Evolutionary conservation across 2,797 vertebrate genomes (phyloP).

Genomic region (Nyctibius grandis): DNA sequence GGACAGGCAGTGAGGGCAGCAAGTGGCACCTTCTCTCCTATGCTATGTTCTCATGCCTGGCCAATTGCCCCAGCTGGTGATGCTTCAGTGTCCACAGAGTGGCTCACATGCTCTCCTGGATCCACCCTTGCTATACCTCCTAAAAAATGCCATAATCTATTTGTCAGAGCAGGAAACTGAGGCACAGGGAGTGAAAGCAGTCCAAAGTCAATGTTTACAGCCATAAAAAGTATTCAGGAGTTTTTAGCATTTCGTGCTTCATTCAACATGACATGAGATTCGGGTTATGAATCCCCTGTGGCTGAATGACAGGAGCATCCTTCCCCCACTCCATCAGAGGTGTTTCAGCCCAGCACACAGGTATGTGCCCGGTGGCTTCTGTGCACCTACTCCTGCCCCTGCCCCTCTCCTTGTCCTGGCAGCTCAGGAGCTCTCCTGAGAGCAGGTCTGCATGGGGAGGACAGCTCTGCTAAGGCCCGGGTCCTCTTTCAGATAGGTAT

Average conservation of each 20-base stretch:
- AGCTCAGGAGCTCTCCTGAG: background rate
- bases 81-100: background rate
- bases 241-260: background rate
- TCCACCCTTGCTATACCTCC: background rate
- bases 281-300: rapidly evolving
- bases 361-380: background rate
- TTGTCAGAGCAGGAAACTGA: background rate
- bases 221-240: background rate
- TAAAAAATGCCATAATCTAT: background rate
- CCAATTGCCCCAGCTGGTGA: background rate
- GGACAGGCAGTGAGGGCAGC: background rate
- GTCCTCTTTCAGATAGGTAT: background rate
- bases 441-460: background rate
- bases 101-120: background rate
- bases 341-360: background rate
- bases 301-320: background rate
- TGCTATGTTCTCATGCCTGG: background rate
- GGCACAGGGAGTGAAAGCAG: background rate
- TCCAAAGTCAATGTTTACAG: background rate
- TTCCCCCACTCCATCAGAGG: background rate
- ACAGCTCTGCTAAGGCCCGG: background rate
- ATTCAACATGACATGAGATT: background rate
- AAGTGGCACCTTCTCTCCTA: background rate
- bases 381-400: background rate
- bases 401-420: background rate